Conservation (phyloP, 1,140 invertebrate genomes). For the Rhopalosiphum padi region DNA sequence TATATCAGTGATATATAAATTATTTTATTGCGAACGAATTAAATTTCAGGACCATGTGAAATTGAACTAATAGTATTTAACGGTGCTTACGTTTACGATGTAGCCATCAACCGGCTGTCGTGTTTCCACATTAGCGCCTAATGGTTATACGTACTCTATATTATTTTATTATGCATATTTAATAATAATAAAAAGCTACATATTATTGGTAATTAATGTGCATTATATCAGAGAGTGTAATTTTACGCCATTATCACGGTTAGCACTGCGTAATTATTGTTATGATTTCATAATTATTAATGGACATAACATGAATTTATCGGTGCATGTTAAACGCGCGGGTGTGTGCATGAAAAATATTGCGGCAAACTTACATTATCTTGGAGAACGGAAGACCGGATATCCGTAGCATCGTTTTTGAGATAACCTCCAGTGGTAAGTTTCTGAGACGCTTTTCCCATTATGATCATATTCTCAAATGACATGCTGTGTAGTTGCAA, state of each 20-base stretch:
- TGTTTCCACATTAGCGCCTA: not conserved
- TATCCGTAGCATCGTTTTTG: constrained; percentile 61
- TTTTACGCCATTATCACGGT: not conserved
- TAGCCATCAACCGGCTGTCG: too few relatives aligned
- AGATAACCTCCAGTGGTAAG: constrained; percentile 63
- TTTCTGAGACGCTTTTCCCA: constrained; percentile 74
- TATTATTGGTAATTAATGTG: too few relatives aligned
- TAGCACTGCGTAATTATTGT: not conserved
- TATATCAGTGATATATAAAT: not conserved
- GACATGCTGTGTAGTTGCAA: constrained; percentile 83
- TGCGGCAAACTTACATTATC: constrained; percentile 71
- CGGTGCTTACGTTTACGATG: not conserved
- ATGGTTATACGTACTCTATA: not conserved
- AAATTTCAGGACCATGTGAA: not conserved
- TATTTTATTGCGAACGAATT: not conserved
- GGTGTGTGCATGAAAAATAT: not conserved
- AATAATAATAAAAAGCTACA: not conserved
- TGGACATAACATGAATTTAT: not conserved
- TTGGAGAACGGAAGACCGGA: constrained; percentile 67
- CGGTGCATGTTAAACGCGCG: not conserved
- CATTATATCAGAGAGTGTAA: not conserved
- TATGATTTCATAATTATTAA: not conserved
- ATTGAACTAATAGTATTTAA: not conserved
- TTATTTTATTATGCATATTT: not conserved
- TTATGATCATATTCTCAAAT: constrained; percentile 83